Evolutionary conservation across 2,797 vertebrate species (phyloP), one percentile per base, ranked within the genome.

Genomic region (Fistularia tabacaria): DNA sequence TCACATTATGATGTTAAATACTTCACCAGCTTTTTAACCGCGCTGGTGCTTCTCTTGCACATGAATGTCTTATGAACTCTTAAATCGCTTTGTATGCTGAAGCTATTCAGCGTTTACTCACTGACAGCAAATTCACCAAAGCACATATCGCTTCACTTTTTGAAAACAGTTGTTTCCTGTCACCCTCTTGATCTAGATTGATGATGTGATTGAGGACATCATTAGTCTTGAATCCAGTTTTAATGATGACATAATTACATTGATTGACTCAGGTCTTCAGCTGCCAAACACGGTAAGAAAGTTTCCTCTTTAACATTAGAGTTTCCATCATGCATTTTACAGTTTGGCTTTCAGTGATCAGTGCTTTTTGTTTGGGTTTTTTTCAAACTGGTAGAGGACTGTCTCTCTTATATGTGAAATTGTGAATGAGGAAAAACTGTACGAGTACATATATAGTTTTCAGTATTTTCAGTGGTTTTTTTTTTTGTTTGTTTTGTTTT

Each of bases 151-250:
- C 25, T 25, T 25, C 25, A 25, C 25, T 25, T 25, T 13, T 48
- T 53, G 46, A 41, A 9, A 14, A 40, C 7, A 1, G 38, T 1
- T 72, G n/a, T 59, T 76, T 58, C 54, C 48, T 77, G 47, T 58
- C 14, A 11, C 66, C 36, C 71, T 25, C 54, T 76, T 49, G 63
- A 11, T 57, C 63, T 70, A 95, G 94, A 95, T 96, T 60, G 93
- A 95, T 69, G 93, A 95, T 38, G 95, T 96, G 73, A 95, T 98
- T 8, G 95, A 97, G 66, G 92, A 96, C 87, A 95, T 97, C 84
- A 96, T 97, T 79, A 98, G 95, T 84, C 90, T 98, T 58, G 94
- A 96, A 83, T 97, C 95, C 76, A 96, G 94, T 89, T 95, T 94
- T 79, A 95, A 94, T 36, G 95, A 97, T 1, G 95, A 97, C 75